Conservation (phyloP, 2,113 vertebrate species). For the Phainopepla nitens region DNA sequence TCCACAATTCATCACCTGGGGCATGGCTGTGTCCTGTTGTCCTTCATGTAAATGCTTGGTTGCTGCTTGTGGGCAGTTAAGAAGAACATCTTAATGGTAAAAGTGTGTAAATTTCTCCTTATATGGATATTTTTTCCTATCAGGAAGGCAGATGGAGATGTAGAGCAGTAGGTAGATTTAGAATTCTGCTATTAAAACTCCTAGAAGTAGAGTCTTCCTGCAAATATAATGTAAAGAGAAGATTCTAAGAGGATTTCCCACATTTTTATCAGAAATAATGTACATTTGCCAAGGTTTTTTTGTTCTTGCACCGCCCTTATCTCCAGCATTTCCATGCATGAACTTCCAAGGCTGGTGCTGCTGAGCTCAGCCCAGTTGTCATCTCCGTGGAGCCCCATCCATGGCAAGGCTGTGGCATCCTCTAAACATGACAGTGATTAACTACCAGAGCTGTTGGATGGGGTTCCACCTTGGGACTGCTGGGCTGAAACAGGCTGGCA, state of each 20-base stretch:
- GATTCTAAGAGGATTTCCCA: not conserved
- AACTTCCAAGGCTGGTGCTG: not conserved
- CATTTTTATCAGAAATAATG: not conserved
- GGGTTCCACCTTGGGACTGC: not conserved
- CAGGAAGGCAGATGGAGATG: not conserved
- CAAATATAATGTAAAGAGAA: not conserved
- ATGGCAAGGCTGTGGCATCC: not conserved
- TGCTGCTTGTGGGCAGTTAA: not conserved
- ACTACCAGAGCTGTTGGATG: not conserved
- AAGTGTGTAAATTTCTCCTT: not conserved
- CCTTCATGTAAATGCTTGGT: not conserved
- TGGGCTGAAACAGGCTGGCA: not conserved
- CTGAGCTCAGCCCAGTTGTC: not conserved
- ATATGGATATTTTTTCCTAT: not conserved
- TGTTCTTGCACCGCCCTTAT: fast-evolving
- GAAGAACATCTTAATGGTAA: fast-evolving
- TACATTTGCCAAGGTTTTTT: not conserved
- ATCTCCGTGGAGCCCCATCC: not conserved
- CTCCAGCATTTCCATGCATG: fast-evolving
- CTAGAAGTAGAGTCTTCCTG: not conserved
- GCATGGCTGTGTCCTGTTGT: not conserved
- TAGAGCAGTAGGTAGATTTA: not conserved
- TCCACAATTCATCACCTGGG: fast-evolving
- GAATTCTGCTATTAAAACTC: not conserved
- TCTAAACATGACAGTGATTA: fast-evolving